These are phyloP conservation scores for Orthonevra nobilis DNA, from an alignment of 2,888 invertebrate species.

Conservation along the genomic window DNA sequence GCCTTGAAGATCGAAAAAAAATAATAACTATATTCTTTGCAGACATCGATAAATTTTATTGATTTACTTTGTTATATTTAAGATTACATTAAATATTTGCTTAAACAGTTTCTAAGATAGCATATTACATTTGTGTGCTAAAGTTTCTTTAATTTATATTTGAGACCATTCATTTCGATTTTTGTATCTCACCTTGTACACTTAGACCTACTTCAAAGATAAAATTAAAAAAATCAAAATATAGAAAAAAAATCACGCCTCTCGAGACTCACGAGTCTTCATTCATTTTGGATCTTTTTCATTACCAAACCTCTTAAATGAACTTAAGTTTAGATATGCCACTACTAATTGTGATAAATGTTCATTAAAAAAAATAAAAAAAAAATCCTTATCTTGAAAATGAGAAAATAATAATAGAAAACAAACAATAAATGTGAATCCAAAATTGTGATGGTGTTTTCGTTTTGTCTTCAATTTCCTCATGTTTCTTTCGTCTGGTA, in stretches of 20 bases:
- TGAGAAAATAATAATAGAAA: conserved; percentile 17
- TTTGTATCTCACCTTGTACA: conserved; percentile 15
- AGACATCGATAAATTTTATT: conserved; percentile 61
- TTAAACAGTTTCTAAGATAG: conserved; percentile 28
- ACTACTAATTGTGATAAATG: conserved; percentile 21
- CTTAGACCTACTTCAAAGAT: conserved; percentile 20
- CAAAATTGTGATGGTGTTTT: conserved; percentile 37
- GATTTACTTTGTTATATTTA: conserved; percentile 48
- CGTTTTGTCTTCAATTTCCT: conserved; percentile 13
- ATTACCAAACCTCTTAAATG: conserved; percentile 33
- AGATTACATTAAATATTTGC: conserved; percentile 44
- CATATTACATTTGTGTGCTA: conserved; percentile 36
- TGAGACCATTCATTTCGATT: conserved; percentile 59
- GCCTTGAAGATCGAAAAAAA: too few species aligned
- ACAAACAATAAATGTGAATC: conserved; percentile 35
- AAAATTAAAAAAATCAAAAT: conserved; percentile 21
- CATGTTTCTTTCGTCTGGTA: conserved; percentile 37
- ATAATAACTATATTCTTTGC: conserved; percentile 11
- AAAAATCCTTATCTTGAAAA: conserved; percentile 4
- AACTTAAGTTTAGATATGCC: conserved; percentile 31
- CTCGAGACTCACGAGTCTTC: neutral
- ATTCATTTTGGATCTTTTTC: conserved; percentile 5
- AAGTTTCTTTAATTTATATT: conserved; percentile 15
- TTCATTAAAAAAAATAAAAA: conserved; percentile 4
- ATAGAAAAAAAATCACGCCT: conserved; percentile 1